A percentile compares a stretch with the other conserved stretches of the same genome.
phyloP scores from a whole-genome alignment of 2,888 invertebrate genomes.

The Drosophila affinis region DNA sequence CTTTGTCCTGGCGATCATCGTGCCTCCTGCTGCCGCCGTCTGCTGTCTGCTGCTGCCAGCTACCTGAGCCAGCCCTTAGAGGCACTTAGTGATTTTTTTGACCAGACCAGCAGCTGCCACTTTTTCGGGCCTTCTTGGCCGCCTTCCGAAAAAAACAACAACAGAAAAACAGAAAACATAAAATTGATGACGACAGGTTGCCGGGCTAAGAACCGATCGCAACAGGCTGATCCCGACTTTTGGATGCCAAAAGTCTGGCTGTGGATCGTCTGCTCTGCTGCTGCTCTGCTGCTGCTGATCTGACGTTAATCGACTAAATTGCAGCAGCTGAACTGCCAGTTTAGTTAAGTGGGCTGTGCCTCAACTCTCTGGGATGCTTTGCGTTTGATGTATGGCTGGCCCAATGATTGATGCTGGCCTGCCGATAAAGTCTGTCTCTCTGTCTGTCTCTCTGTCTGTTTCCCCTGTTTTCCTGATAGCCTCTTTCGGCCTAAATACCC shows the following conservation, averaged over 20 bases:
- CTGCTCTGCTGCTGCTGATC: slow-evolving; percentile 27
- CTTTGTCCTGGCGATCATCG: slow-evolving; percentile 38
- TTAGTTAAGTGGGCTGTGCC: slow-evolving; percentile 71
- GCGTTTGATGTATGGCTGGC: slow-evolving; percentile 65
- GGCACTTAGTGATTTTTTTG: slow-evolving; percentile 64
- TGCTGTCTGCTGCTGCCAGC: slow-evolving; percentile 53
- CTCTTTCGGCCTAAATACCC: slow-evolving; percentile 9
- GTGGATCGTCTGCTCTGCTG: slow-evolving; percentile 46
- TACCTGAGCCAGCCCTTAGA: slow-evolving; percentile 57
- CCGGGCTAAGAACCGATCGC: slow-evolving; percentile 44
- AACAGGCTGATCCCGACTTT: slow-evolving; percentile 30
- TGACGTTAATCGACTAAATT: slow-evolving; percentile 82
- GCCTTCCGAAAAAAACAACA: not conserved
- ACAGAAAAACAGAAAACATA: slow-evolving; percentile 11
- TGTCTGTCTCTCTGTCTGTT: too few relatives aligned
- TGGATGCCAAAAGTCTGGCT: slow-evolving; percentile 13
- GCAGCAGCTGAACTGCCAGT: slow-evolving; percentile 81
- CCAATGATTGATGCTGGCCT: slow-evolving; percentile 50
- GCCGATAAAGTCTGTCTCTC: slow-evolving; percentile 39
- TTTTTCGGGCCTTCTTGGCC: slow-evolving; percentile 17
- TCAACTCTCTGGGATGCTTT: slow-evolving; percentile 43
- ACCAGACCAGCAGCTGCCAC: slow-evolving; percentile 63
- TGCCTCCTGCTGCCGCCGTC: slow-evolving; percentile 44
- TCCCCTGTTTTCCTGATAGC: not conserved
- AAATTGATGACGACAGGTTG: slow-evolving; percentile 83